Evolutionary conservation across 2,888 invertebrate species (phyloP), one percentile per base, ranked within the genome.

Genomic region (Sphaerolaimus hirsutus): DNA sequence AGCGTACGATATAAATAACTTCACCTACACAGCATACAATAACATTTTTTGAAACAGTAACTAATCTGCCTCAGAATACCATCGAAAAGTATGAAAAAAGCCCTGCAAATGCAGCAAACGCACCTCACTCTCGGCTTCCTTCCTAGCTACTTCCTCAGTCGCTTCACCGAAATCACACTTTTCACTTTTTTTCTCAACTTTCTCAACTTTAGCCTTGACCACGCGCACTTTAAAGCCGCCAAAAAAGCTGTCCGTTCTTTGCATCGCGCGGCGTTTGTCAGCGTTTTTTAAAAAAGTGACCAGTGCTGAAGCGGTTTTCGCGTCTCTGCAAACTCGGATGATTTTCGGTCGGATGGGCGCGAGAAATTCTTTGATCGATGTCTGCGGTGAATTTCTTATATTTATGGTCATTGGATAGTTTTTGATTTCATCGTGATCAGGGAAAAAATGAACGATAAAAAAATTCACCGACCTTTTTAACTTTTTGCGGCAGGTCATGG

Each of bases 341-440:
- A 43, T 23, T n/a, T 44, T 41, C n/a, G 56, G 47, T n/a, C 55
- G 46, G n/a, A 60, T 48, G 10, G 61, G 61, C 45, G 50, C 53
- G 22, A 61, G 43, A 57, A 60, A 61, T 35, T 61, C 58, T 45
- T 55, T 57, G 44, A 59, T 41, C 23, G 54, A 55, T 25, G 52
- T 58, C 41, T 49, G 54, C n/a, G n/a, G n/a, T n/a, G n/a, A n/a
- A n/a, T n/a, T n/a, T n/a, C n/a, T n/a, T n/a, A n/a, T n/a, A n/a
- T n/a, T n/a, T n/a, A n/a, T n/a, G n/a, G n/a, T n/a, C n/a, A n/a
- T n/a, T n/a, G n/a, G n/a, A n/a, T n/a, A n/a, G n/a, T n/a, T n/a
- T 41, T 58, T 59, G 21, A 58, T 51, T 1, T 53, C 49, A 44
- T 58, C 58, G 5, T 56, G 56, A 56, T 43, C 19, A 52, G 42